These are phyloP conservation scores for Piprites chloris DNA, from an alignment of 2,113 vertebrate genomes.

Conservation along the genomic window DNA sequence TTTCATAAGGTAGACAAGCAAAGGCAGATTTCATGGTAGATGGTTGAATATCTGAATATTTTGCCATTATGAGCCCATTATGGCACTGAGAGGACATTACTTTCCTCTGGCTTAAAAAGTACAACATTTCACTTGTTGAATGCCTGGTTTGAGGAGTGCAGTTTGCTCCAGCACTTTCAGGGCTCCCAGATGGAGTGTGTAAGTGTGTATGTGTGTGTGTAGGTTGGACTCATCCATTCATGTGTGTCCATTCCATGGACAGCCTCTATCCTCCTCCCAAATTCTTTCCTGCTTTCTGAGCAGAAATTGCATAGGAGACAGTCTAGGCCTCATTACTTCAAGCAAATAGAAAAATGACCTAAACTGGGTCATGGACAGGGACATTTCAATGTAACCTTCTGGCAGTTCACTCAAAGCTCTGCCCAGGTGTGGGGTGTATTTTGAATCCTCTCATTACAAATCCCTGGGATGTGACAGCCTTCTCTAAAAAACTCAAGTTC, in stretches of 20 bases:
- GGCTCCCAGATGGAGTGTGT: neutral
- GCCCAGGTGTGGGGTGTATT: neutral
- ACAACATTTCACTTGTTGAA: neutral
- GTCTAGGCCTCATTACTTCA: neutral
- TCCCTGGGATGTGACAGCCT: neutral
- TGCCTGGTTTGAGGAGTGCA: neutral
- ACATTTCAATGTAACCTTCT: neutral
- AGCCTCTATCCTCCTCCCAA: neutral
- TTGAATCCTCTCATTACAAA: neutral
- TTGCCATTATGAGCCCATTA: neutral
- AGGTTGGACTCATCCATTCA: neutral
- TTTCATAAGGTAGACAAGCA: neutral
- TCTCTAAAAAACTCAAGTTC: neutral
- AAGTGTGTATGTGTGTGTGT: too few relatives aligned
- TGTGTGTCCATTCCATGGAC: neutral
- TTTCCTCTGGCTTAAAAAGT: neutral
- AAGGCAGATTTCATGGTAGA: neutral
- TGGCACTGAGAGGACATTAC: neutral
- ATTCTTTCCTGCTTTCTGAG: neutral
- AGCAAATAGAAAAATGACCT: neutral
- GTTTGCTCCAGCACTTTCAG: neutral
- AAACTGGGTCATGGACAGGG: neutral
- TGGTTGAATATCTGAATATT: neutral
- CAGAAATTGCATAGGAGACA: neutral
- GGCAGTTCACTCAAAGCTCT: neutral